A percentile compares a stretch with the other conserved stretches of the same genome.
Evolutionary conservation across 1,140 invertebrate species (phyloP).

Genomic region (Sitophilus oryzae): DNA sequence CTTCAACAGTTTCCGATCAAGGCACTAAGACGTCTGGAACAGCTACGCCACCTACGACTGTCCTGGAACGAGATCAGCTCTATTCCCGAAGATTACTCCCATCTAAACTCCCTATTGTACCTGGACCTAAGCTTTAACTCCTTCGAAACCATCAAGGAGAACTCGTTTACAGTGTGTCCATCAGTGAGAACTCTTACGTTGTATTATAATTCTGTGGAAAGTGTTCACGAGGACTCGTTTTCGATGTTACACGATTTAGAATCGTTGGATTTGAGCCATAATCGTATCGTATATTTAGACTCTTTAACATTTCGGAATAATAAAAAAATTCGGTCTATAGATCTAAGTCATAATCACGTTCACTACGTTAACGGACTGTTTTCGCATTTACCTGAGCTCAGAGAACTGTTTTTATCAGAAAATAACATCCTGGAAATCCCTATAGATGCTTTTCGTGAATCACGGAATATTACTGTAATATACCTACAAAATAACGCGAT

Average conservation of each 20-base stretch:
- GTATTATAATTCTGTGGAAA: slow-evolving; percentile 76
- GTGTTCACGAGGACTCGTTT: slow-evolving; percentile 72
- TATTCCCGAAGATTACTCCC: slow-evolving; percentile 66
- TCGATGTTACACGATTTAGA: slow-evolving; percentile 65
- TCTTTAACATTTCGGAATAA: slow-evolving; percentile 68
- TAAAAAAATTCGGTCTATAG: slow-evolving; percentile 69
- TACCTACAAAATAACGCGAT: slow-evolving; percentile 86
- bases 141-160: slow-evolving; percentile 65
- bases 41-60: slow-evolving; percentile 65
- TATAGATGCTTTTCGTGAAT: slow-evolving; percentile 73
- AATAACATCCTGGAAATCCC: slow-evolving; percentile 85
- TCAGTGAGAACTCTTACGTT: slow-evolving; percentile 72
- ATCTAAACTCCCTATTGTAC: slow-evolving; percentile 63
- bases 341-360: slow-evolving; percentile 83
- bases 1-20: slow-evolving; percentile 74
- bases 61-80: slow-evolving; percentile 76
- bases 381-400: slow-evolving; percentile 66
- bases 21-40: slow-evolving; percentile 66
- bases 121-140: slow-evolving; percentile 84
- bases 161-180: slow-evolving; percentile 74
- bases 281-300: slow-evolving; percentile 72
- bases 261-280: slow-evolving; percentile 80
- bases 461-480: slow-evolving; percentile 68
- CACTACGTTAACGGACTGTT: slow-evolving; percentile 79
- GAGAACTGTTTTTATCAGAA: slow-evolving; percentile 79